phyloP scores from a whole-genome alignment of 2,888 invertebrate species.

The Hirtodrosophila alboralis region DNA sequence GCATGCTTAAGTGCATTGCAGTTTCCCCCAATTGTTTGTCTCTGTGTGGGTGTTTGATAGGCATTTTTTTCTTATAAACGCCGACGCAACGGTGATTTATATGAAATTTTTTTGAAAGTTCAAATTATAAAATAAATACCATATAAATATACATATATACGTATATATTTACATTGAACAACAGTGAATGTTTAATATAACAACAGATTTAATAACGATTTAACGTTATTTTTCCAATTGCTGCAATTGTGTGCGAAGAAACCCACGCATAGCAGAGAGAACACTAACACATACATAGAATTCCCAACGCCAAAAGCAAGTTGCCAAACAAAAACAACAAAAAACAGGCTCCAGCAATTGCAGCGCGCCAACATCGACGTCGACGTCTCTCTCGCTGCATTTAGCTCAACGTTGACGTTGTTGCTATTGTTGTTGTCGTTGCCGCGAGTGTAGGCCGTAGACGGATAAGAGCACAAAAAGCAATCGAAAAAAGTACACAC shows the following conservation, averaged over 20 bases:
- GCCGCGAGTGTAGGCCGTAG: too few species aligned
- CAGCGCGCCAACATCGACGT: conserved; percentile 56
- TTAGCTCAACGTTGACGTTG: conserved; percentile 44
- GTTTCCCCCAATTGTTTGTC: conserved; percentile 23
- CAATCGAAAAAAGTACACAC: conserved; percentile 41
- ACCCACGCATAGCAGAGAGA: conserved; percentile 39
- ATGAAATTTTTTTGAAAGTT: conserved; percentile 43
- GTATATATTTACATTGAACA: conserved; percentile 3
- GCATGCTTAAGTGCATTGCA: conserved; percentile 47
- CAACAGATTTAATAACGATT: conserved; percentile 5
- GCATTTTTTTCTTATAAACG: conserved; percentile 26
- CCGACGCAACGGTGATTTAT: conserved; percentile 16
- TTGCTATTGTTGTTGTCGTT: conserved; percentile 39
- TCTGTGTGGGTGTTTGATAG: conserved; percentile 35
- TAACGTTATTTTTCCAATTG: conserved; percentile 22
- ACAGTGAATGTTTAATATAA: conserved; percentile 27
- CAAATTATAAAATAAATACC: background rate
- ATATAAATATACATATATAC: background rate
- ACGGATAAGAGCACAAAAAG: conserved; percentile 50
- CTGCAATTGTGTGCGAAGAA: conserved; percentile 45
- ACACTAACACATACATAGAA: conserved; percentile 29
- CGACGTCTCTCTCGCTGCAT: conserved; percentile 38
- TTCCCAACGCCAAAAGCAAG: conserved; percentile 51
- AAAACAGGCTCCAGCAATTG: conserved; percentile 57
- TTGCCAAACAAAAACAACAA: conserved; percentile 51